Evolutionary conservation across 1,140 invertebrate species (phyloP), one percentile per base, ranked within the genome.

Genomic region (Yoshiicerus persimilis): DNA sequence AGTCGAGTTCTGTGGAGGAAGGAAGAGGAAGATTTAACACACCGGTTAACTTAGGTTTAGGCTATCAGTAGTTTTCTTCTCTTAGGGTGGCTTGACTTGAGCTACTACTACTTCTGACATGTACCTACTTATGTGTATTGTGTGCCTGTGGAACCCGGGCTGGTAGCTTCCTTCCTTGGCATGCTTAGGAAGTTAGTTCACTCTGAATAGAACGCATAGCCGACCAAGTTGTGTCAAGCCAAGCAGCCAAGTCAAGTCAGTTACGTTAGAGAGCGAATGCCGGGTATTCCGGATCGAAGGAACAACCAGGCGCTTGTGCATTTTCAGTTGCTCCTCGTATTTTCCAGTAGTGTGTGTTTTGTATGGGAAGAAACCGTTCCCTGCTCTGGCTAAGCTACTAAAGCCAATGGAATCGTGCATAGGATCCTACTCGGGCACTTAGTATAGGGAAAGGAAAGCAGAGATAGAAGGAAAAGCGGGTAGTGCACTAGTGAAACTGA

Each of bases 251-350:
- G 27, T 77, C 75, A 83, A 39, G 13, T 83, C 41, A 66, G 62
- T 20, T 25, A 25, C 1, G n/a, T 64, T 4, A 5, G 23, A 27
- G 23, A 36, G 75, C 30, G 38, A 80, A 34, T 86, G 41, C 80
- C 77, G 87, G 77, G 80, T 41, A 41, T 87, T 34, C 62, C 38
- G 87, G 83, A 87, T 80, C 83, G 84, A 87, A 86, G 89, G 32
- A 80, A 66, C n/a, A 64, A 88, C 32, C 83, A 88, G 89, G 89
- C 87, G 89, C 89, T 86, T 88, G 89, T 86, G 87, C 89, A 88
- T 86, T 66, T 84, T 77, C 77, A 30, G n/a, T 16, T 38, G 13
- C 30, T 34, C 25, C n/a, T 8, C 20, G 38, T 27, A 20, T 47
- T 27, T 85, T 62, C 0, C n/a, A n/a, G n/a, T n/a, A n/a, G n/a